Base-by-base conservation (phyloP, 2,888 invertebrate species). In the Capitulum mitella region DNA sequence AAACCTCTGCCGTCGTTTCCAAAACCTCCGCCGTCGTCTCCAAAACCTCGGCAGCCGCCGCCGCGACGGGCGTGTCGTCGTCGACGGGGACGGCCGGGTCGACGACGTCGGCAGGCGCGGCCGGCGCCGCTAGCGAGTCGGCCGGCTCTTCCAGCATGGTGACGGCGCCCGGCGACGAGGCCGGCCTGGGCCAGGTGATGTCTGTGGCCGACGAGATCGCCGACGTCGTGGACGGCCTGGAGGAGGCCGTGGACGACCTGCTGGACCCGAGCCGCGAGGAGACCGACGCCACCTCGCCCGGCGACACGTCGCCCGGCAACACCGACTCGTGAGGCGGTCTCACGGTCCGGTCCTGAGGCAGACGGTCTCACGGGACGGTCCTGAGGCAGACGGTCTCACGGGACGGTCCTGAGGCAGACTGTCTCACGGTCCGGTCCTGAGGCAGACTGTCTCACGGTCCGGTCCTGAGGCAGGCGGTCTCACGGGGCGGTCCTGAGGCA, bases 181-280 rank as follows among this genome's bases (percentile, higher is more conserved):
- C 40, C 40, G 40, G 16, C 22, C 37, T 70, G 70, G 40, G 3
- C 19, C 26, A 16, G 8, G 70, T 37, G 8, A 37, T 70, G 22
- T 70, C 70, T 26, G 70, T 70, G 22, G 70, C 70, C 22, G 40
- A 40, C 37, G 22, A 70, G 37, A 70, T 70, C 70, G 70, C 70
- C n/a, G 16, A 37, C 22, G 70, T 70, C 22, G 40, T 70, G 37
- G 70, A 70, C 12, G 22, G 29, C 37, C 70, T 70, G 40, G 70
- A 70, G 70, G 37, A 37, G 70, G 70, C 70, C 37, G 70, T 70
- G 26, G 70, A 70, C 40, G 37, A 70, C 10, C 70, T 70, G 70
- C 40, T 70, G 70, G 70, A 40, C 12, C 37, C 37, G 37, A 37
- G 22, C 26, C 12, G 40, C 8, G 29, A 10, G 22, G 70, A 70